Evolutionary conservation across 2,797 vertebrate species (phyloP).

Genomic region (Danio tinwini): DNA sequence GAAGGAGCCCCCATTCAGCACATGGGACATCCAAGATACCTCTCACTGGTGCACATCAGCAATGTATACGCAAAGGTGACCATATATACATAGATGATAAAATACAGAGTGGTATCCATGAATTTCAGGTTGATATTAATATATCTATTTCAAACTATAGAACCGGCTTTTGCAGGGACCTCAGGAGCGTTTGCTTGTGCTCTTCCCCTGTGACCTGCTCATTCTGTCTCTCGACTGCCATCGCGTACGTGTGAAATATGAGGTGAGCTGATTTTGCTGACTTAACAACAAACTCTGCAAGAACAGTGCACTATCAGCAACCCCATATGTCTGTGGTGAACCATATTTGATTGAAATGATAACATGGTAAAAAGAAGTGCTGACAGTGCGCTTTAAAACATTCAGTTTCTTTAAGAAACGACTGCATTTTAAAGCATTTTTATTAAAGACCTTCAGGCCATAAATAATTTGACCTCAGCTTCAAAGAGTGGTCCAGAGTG

Average conservation of each 20-base stretch:
- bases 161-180: slow-evolving; percentile 68
- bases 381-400: slow-evolving; percentile 9
- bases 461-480: background rate
- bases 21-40: slow-evolving; percentile 77
- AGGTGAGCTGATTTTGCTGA: slow-evolving; percentile 71
- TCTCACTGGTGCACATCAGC: slow-evolving; percentile 78
- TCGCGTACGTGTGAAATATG: slow-evolving; percentile 75
- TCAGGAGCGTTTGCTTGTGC: slow-evolving; percentile 81
- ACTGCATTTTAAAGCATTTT: background rate
- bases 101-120: background rate
- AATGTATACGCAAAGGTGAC: slow-evolving; percentile 74
- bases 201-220: slow-evolving; percentile 83
- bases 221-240: slow-evolving; percentile 82
- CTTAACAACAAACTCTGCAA: background rate
- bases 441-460: background rate
- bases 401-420: background rate
- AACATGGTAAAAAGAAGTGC: background rate
- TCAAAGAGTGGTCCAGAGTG: no score
- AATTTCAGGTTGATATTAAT: background rate
- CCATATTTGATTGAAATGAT: background rate
- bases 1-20: slow-evolving; percentile 85
- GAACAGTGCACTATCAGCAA: background rate
- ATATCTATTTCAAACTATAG: background rate
- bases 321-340: background rate
- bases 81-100: background rate